Conservation (phyloP, 30 jellyfish, hydroid and myxozoan genomes). For the Haliclystus octoradiatus region DNA sequence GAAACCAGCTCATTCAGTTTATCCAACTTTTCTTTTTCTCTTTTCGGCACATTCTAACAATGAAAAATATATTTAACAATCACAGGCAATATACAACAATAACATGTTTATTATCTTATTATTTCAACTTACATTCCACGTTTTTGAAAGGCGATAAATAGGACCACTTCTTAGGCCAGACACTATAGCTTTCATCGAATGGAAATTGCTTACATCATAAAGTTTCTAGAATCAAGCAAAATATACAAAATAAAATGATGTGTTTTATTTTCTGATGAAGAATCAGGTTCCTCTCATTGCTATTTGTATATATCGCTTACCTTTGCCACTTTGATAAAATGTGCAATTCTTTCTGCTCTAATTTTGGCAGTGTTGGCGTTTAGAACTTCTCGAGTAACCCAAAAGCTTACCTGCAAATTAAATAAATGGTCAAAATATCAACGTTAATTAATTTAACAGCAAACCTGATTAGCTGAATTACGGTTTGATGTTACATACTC, state of each 20-base stretch:
- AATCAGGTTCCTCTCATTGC: no score
- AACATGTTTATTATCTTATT: background rate
- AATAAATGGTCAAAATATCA: background rate
- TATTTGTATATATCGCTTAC: no score
- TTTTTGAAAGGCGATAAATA: constrained; percentile 51
- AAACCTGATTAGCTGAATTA: no score
- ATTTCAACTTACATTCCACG: constrained; percentile 67
- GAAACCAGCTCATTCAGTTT: constrained; percentile 52
- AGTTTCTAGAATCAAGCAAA: constrained; percentile 37
- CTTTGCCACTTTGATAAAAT: constrained; percentile 56
- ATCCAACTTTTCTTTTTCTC: constrained; percentile 71
- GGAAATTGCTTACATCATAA: constrained; percentile 48
- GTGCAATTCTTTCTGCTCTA: constrained; percentile 61
- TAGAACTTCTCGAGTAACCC: constrained; percentile 73
- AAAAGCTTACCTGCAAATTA: constrained; percentile 64
- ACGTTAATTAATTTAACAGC: background rate
- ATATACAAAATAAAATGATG: no score
- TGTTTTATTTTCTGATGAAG: no score
- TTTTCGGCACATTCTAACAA: constrained; percentile 47
- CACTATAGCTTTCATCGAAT: constrained; percentile 72
- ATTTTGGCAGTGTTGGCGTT: constrained; percentile 63
- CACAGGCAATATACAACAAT: background rate
- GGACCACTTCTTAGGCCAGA: constrained; percentile 84
- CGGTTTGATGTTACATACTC: no score
- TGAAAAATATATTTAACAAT: background rate